Conservation (phyloP, 2,797 vertebrate species). For the Sus cebifrons region DNA sequence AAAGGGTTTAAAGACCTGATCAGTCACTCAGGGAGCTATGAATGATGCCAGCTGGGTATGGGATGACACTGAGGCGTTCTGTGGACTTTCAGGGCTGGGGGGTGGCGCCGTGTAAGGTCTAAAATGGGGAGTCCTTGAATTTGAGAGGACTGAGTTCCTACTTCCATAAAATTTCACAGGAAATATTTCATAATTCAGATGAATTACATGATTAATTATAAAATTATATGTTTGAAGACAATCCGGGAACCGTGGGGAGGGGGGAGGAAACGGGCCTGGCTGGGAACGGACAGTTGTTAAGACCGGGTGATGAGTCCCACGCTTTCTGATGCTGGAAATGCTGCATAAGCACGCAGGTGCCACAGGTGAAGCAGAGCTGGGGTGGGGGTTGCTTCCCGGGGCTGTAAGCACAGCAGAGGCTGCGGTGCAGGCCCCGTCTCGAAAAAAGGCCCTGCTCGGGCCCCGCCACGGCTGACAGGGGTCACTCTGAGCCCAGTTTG, state of each 20-base stretch:
- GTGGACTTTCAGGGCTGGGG: not conserved
- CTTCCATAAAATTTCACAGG: not conserved
- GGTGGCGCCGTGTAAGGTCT: not conserved
- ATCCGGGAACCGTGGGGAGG: not conserved
- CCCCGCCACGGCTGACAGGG: not conserved
- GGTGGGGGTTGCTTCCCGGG: not conserved
- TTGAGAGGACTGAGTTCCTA: not conserved
- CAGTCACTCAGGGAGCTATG: not conserved
- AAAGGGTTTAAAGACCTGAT: not conserved
- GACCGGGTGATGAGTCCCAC: accelerated
- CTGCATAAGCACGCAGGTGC: not conserved
- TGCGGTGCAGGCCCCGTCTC: accelerated
- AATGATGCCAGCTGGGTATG: not conserved
- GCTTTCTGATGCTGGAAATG: not conserved
- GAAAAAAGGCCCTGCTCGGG: not conserved
- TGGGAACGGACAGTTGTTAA: no score
- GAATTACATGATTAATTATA: not conserved
- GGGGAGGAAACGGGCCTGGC: not conserved
- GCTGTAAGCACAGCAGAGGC: not conserved
- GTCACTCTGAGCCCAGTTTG: accelerated
- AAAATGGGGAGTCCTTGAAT: not conserved
- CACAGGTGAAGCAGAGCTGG: not conserved
- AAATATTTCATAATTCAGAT: not conserved
- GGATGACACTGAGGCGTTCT: accelerated
- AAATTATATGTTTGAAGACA: not conserved